phyloP scores from a whole-genome alignment of 2,888 invertebrate species.

The Marronus borbonicus region DNA sequence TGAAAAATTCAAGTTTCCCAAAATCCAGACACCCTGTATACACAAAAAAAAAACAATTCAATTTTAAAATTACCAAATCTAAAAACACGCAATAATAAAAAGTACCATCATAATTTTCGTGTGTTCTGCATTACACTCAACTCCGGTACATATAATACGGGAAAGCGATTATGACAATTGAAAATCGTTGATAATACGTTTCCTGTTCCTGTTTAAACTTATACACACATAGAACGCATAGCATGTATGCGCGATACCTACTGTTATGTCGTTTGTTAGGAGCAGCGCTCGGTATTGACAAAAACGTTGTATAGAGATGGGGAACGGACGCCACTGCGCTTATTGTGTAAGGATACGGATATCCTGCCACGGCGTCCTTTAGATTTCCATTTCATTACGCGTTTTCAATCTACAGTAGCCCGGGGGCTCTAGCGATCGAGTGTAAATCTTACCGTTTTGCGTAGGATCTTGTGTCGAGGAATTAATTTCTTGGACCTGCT shows the following conservation, averaged over 20 bases:
- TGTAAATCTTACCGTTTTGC: too few relatives aligned
- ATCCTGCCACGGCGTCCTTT: constrained; percentile 65
- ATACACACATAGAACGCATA: constrained; percentile 28
- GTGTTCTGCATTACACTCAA: neutral
- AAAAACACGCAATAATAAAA: too few relatives aligned
- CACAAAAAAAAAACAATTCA: too few relatives aligned
- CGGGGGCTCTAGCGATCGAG: too few relatives aligned
- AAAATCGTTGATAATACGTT: constrained; percentile 69
- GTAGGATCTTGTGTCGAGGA: too few relatives aligned
- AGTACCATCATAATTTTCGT: neutral
- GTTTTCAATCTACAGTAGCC: too few relatives aligned
- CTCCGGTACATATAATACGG: constrained; percentile 57
- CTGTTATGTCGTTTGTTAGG: neutral
- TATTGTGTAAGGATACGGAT: constrained; percentile 69
- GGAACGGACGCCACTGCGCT: constrained; percentile 57
- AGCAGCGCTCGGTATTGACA: too few relatives aligned
- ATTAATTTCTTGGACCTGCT: too few relatives aligned
- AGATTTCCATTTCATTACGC: constrained; percentile 54
- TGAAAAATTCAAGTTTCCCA: too few relatives aligned
- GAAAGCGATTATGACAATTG: constrained; percentile 68
- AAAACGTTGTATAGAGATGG: neutral
- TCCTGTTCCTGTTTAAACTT: constrained; percentile 65
- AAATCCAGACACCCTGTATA: too few relatives aligned
- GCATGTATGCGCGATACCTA: neutral
- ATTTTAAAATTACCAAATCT: too few relatives aligned